Conservation (phyloP, 2,888 invertebrate genomes). For the Cheilosia scutellata region DNA sequence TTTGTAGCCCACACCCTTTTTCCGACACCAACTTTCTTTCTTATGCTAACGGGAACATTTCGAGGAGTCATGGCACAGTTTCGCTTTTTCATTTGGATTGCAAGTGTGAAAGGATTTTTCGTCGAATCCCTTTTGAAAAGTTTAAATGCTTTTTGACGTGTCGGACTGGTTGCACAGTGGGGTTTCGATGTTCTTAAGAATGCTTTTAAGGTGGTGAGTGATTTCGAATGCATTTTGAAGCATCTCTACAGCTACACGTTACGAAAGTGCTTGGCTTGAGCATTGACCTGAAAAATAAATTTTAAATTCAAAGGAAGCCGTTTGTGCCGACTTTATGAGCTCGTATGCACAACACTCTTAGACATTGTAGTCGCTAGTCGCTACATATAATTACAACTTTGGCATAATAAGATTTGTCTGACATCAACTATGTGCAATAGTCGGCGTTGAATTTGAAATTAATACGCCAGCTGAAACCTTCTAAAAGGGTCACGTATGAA, state of each 20-base stretch:
- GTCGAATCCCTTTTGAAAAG: conserved; percentile 48
- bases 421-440: too few species aligned
- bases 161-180: neutral
- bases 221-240: conserved; percentile 11
- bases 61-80: conserved; percentile 65
- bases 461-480: too few species aligned
- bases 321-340: neutral
- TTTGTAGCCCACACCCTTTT: neutral
- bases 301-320: neutral
- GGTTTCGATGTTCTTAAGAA: neutral
- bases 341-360: too few species aligned
- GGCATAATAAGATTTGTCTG: too few species aligned
- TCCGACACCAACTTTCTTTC: neutral
- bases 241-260: neutral
- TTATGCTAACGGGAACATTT: conserved; percentile 32
- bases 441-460: too few species aligned
- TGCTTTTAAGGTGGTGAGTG: conserved; percentile 12
- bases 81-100: conserved; percentile 53
- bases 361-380: too few species aligned
- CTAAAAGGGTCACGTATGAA: too few species aligned
- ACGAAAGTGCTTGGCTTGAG: neutral
- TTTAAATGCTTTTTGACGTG: conserved; percentile 49
- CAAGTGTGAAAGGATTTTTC: conserved; percentile 62
- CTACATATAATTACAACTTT: too few species aligned
- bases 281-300: conserved; percentile 5